phyloP scores from a whole-genome alignment of 2,888 invertebrate genomes.

The Catocala nupta region DNA sequence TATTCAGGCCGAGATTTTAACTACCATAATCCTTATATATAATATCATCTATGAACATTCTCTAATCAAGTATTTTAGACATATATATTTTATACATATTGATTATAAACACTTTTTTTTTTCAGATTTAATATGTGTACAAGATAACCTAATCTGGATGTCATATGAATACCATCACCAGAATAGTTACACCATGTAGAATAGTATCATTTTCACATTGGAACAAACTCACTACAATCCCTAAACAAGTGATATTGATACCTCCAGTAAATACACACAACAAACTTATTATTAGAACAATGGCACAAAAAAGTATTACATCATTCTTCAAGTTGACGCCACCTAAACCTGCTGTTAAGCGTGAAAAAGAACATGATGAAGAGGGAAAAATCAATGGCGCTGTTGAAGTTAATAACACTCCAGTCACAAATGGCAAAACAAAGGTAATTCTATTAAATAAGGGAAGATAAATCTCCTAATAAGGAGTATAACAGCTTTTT shows the following conservation, averaged over 20 bases:
- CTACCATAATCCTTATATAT: too few species aligned
- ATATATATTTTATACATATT: too few species aligned
- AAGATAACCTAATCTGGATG: background rate
- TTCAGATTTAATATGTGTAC: background rate
- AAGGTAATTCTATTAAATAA: too few species aligned
- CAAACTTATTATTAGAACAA: slow-evolving; percentile 47
- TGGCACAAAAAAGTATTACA: slow-evolving; percentile 82
- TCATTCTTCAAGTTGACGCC: slow-evolving; percentile 80
- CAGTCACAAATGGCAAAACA: slow-evolving; percentile 39
- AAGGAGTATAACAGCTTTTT: too few species aligned
- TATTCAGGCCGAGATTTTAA: too few species aligned
- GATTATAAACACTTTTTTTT: background rate
- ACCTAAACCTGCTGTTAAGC: slow-evolving; percentile 56
- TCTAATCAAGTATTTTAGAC: too few species aligned
- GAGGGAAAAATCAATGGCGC: slow-evolving; percentile 39
- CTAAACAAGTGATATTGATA: background rate
- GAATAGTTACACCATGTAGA: slow-evolving; percentile 40
- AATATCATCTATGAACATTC: too few species aligned
- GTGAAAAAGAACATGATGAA: slow-evolving; percentile 17
- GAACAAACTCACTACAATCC: background rate
- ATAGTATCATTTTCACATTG: slow-evolving; percentile 28
- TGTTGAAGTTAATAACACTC: slow-evolving; percentile 20
- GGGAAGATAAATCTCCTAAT: too few species aligned
- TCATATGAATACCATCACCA: slow-evolving; percentile 48
- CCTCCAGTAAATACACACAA: slow-evolving; percentile 11